Evolutionary conservation across 1,140 invertebrate species (phyloP).

Genomic region (Geopemphigus sp.): DNA sequence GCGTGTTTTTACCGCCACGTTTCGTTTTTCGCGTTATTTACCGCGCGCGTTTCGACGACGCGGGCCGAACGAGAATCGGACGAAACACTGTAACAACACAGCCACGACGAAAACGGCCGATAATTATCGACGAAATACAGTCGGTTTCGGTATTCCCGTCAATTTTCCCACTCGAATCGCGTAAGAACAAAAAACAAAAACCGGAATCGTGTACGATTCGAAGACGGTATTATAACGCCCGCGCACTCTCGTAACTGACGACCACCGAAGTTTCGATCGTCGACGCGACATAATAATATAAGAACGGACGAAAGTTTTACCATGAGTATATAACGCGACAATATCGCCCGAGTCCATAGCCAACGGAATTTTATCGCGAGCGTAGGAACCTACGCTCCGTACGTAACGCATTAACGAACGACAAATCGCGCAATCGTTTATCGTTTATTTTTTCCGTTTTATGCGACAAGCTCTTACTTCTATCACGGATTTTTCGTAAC

Average conservation of each 20-base stretch:
- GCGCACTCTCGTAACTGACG: not conserved
- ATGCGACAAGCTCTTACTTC: not conserved
- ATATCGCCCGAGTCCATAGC: not conserved
- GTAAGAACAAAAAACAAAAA: not conserved
- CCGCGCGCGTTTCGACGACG: too few relatives aligned
- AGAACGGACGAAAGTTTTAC: slow-evolving; percentile 1
- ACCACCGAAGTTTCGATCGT: not conserved
- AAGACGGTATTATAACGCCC: not conserved
- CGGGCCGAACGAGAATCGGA: too few relatives aligned
- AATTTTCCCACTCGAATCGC: too few relatives aligned
- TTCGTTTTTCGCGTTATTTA: too few relatives aligned
- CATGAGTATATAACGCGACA: not conserved
- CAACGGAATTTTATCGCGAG: not conserved
- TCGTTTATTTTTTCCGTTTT: not conserved
- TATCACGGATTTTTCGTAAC: not conserved
- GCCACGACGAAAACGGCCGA: too few relatives aligned
- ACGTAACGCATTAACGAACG: not conserved
- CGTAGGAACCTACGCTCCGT: not conserved
- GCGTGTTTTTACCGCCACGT: too few relatives aligned
- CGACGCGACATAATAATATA: not conserved
- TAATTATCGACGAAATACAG: too few relatives aligned
- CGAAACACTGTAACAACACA: too few relatives aligned
- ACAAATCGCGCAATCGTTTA: not conserved
- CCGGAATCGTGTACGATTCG: not conserved
- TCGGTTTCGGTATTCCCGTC: too few relatives aligned